Evolutionary conservation across 2,113 vertebrate genomes (phyloP), one percentile per base, ranked within the genome.

Genomic region (Miniopterus natalensis): DNA sequence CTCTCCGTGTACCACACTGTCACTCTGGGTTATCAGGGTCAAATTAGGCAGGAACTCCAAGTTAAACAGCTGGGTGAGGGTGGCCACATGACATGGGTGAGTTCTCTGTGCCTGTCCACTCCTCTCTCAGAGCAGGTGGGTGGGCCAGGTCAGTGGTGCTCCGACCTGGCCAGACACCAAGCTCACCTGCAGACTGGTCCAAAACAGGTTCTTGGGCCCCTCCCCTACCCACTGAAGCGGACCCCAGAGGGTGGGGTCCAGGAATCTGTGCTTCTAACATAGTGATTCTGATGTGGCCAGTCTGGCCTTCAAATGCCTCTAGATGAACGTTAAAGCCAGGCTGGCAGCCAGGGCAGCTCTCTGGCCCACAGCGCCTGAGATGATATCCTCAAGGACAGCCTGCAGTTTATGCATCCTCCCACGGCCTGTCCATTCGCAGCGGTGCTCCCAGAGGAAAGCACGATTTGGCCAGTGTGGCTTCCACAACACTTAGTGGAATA

Each of bases 1-100:
- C n/a, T 25, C 18, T 65, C 3, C 1, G 0, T 2, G 57, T 17
- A 40, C 68, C 53, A 15, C 3, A 2, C n/a, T 73, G 47, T 73
- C 75, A 40, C 23, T 83, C 79, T 65, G n/a, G 23, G 23, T 53
- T 77, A 45, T 21, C 61, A 83, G n/a, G 47, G 21, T 86, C 27
- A 21, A 36, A 53, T 29, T 29, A 59, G 40, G 40, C 17, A 36
- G 29, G 29, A 20, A n/a, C 31, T 84, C 36, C 21, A 1, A 31
- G 42, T 31, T 47, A 23, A 49, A 36, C 25, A 15, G 49, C 29
- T 89, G 66, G 61, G 51, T 42, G 20, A 81, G 73, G 11, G 27
- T n/a, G 66, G 66, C 59, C 88, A 10, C 40, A 3, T 4, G 59
- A 63, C 20, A 3, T 14, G 29, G 42, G n/a, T 57, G 55, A 25